Evolutionary conservation across 2,113 vertebrate species (phyloP).

Genomic region (Hemibagrus wyckioides): DNA sequence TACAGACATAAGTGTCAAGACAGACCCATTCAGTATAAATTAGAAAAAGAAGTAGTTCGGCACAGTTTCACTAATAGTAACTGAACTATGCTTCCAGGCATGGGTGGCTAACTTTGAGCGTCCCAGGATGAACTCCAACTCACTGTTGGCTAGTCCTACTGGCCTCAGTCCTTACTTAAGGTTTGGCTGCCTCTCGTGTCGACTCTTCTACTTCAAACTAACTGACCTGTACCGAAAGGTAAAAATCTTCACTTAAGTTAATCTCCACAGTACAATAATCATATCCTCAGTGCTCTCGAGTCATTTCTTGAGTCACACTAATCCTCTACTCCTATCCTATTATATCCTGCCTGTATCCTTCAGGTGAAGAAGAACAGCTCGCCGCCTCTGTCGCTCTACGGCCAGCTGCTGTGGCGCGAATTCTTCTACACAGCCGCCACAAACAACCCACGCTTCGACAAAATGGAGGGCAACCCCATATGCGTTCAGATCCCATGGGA

Average conservation of each 20-base stretch:
- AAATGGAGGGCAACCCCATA: conserved; percentile 99
- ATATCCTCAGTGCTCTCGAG: background rate
- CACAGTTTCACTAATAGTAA: background rate
- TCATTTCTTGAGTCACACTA: background rate
- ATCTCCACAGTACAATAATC: background rate
- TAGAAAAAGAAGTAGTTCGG: background rate
- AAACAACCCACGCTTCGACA: conserved; percentile 97
- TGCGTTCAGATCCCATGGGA: conserved; percentile 99
- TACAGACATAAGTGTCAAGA: no score
- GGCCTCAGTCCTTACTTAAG: conserved; percentile 96
- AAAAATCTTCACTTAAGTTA: conserved; percentile 24
- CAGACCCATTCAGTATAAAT: background rate
- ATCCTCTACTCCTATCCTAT: background rate
- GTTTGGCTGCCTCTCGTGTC: conserved; percentile 95
- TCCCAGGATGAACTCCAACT: conserved; percentile 96
- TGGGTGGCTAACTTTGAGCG: conserved; percentile 99
- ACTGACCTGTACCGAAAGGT: conserved; percentile 98
- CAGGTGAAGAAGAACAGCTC: conserved; percentile 99
- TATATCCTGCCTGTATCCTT: background rate
- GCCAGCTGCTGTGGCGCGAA: conserved; percentile 96
- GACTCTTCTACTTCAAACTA: conserved; percentile 97
- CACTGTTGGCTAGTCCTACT: conserved; percentile 92
- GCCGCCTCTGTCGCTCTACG: conserved; percentile 95
- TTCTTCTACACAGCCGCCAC: conserved; percentile 98
- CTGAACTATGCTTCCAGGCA: conserved; percentile 72